Evolutionary conservation across 2,888 invertebrate species (phyloP).

Genomic region (Neoscelio sp.): DNA sequence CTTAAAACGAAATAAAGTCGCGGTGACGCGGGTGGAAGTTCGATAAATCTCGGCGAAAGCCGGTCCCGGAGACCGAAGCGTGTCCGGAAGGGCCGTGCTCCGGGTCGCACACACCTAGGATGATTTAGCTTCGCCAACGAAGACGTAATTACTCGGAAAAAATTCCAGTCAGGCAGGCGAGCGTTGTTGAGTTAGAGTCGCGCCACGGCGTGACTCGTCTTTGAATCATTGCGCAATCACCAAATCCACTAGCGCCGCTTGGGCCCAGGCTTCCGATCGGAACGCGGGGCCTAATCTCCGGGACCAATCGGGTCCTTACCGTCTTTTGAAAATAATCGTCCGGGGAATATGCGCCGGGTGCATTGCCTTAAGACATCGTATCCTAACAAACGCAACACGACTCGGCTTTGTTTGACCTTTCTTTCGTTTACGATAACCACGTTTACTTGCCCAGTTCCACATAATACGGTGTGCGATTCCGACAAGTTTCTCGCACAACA

Average conservation of each 20-base stretch:
- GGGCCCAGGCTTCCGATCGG: constrained; percentile 16
- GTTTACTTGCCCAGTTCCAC: constrained; percentile 13
- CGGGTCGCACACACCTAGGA: constrained; percentile 69
- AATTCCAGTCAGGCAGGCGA: constrained; percentile 78
- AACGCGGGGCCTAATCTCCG: constrained; percentile 8
- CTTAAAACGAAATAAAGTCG: constrained; percentile 68
- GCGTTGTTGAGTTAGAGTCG: constrained; percentile 78
- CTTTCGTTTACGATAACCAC: constrained; percentile 15
- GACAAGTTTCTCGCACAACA: too few species aligned
- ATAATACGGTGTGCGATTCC: too few species aligned
- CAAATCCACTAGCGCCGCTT: constrained; percentile 72
- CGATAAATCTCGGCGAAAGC: constrained; percentile 71
- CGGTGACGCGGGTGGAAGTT: constrained; percentile 53
- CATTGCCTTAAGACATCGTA: too few species aligned
- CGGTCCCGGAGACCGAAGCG: constrained; percentile 43
- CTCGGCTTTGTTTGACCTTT: constrained; percentile 28
- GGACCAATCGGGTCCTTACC: constrained; percentile 23
- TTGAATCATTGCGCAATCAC: constrained; percentile 74
- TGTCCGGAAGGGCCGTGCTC: constrained; percentile 36
- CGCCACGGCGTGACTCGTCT: constrained; percentile 76
- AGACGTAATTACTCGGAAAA: constrained; percentile 80
- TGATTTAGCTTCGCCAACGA: constrained; percentile 75
- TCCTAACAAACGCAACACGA: constrained; percentile 39
- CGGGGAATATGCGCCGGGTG: too few species aligned
- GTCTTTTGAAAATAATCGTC: too few species aligned